A percentile compares a stretch with the other conserved stretches of the same genome.
phyloP scores from a whole-genome alignment of 2,113 vertebrate species.

The Phalacrocorax pelagicus region DNA sequence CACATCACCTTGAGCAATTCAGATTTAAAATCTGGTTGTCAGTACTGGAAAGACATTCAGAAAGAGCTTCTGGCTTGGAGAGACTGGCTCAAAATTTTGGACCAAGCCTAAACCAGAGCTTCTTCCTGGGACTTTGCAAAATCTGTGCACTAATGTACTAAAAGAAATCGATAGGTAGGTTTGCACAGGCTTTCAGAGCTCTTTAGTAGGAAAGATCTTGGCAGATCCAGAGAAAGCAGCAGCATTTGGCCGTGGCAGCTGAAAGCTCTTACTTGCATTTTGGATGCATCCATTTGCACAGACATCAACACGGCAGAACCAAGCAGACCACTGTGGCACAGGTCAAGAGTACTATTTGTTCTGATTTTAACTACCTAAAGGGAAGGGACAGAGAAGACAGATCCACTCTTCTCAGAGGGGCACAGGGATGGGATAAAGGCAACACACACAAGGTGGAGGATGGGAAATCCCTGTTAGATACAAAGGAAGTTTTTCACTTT shows the following conservation, averaged over 20 bases:
- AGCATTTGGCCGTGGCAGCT: neutral
- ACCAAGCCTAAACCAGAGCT: neutral
- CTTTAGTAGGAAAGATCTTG: neutral
- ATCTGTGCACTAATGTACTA: neutral
- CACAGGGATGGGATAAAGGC: neutral
- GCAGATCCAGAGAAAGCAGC: neutral
- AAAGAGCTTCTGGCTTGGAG: neutral
- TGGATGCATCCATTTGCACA: neutral
- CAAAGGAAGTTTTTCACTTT: neutral
- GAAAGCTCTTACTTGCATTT: neutral
- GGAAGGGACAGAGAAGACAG: neutral
- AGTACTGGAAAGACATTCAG: neutral
- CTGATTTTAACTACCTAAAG: neutral
- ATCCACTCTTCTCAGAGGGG: neutral
- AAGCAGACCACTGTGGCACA: neutral
- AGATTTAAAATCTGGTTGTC: neutral
- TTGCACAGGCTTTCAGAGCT: neutral
- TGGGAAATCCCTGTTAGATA: neutral
- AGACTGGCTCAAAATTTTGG: neutral
- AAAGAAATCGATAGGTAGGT: neutral
- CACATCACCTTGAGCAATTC: neutral
- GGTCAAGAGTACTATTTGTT: neutral
- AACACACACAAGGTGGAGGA: too few relatives aligned
- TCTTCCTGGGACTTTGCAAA: neutral
- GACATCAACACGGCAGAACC: neutral